phyloP scores from a whole-genome alignment of 2,888 invertebrate genomes.

The Drosophila melanosoma region DNA sequence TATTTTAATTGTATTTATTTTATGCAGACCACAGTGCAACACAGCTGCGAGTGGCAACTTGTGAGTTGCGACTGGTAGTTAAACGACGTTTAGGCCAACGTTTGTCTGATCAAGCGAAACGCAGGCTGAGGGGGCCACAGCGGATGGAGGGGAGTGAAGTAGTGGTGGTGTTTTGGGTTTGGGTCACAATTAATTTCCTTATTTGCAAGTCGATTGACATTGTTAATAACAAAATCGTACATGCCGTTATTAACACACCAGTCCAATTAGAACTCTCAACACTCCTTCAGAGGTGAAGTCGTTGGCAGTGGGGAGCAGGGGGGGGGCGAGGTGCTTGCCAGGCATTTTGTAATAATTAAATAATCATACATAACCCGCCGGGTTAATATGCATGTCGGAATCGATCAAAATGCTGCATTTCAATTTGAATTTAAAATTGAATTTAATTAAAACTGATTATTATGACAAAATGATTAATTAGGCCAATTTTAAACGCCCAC shows the following conservation, averaged over 20 bases:
- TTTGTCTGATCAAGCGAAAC: conserved; percentile 25
- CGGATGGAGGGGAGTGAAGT: not conserved
- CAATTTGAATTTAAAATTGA: conserved; percentile 61
- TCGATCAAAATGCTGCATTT: conserved; percentile 25
- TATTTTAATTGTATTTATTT: too few species aligned
- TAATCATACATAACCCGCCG: conserved; percentile 8
- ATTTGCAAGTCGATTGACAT: conserved; percentile 33
- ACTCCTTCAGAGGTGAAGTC: conserved; percentile 10
- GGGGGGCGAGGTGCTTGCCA: conserved; percentile 4
- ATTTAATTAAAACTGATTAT: conserved; percentile 78
- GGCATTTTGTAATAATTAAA: conserved; percentile 49
- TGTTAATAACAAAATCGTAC: conserved; percentile 25
- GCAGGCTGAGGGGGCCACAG: not conserved
- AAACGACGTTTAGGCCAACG: conserved; percentile 51
- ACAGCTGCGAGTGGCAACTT: not conserved
- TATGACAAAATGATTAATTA: conserved; percentile 79
- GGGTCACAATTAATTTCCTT: conserved; percentile 28
- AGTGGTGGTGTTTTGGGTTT: conserved; percentile 11
- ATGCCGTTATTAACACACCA: conserved; percentile 45
- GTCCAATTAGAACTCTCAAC: conserved; percentile 62
- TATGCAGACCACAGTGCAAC: conserved; percentile 24
- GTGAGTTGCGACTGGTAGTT: conserved; percentile 24
- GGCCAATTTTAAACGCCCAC: conserved; percentile 75
- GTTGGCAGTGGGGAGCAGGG: not conserved
- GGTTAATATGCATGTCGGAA: conserved; percentile 14